phyloP scores from a whole-genome alignment of 2,797 vertebrate species.

The Aselliscus stoliczkanus region DNA sequence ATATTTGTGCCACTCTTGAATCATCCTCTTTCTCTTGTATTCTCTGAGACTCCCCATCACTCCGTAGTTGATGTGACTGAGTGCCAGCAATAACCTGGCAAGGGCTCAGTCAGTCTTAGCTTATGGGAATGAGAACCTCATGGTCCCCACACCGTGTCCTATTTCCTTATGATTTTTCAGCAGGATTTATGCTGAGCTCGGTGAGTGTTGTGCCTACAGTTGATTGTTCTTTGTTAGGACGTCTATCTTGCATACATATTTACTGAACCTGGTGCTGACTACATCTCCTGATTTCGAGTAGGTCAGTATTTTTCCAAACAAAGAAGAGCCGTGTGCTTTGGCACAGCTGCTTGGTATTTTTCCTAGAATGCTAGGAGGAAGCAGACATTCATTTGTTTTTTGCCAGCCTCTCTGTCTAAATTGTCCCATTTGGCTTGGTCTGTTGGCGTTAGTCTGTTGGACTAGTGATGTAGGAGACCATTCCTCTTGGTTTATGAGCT shows the following conservation, averaged over 20 bases:
- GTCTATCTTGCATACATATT: not conserved
- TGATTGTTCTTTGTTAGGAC: not conserved
- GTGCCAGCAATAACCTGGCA: not conserved
- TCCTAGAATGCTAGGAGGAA: conserved; percentile 42
- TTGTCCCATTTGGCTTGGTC: conserved; percentile 45
- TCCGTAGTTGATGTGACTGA: not conserved
- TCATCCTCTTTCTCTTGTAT: not conserved
- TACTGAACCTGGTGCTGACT: not conserved
- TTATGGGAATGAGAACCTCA: not conserved
- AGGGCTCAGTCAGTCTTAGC: not conserved
- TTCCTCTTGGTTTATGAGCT: conserved; percentile 48
- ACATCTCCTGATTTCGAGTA: not conserved
- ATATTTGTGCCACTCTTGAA: not conserved
- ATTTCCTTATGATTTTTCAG: not conserved
- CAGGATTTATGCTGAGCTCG: not conserved
- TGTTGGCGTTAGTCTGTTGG: conserved; percentile 37
- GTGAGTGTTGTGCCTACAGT: not conserved
- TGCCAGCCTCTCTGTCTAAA: conserved; percentile 54
- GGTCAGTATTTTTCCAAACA: conserved; percentile 38
- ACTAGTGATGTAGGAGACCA: not conserved
- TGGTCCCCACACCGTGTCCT: not conserved
- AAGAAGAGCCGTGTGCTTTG: conserved; percentile 50
- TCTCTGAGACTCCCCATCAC: not conserved
- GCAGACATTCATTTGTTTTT: conserved; percentile 27
- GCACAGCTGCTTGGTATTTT: conserved; percentile 42